phyloP scores from a whole-genome alignment of 2,888 invertebrate species.

The Thymelicus acteon region DNA sequence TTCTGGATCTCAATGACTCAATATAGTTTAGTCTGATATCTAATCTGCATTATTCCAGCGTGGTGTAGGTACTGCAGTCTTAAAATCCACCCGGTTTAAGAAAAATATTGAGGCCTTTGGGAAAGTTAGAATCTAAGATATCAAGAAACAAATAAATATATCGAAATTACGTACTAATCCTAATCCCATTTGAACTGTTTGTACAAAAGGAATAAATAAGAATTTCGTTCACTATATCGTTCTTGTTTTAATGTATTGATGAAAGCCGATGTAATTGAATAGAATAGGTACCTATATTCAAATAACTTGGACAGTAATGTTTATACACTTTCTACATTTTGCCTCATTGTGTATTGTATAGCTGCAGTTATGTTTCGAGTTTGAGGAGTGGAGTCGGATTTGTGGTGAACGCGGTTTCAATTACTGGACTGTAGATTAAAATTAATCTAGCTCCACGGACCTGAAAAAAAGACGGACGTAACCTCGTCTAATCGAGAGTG shows the following conservation, averaged over 20 bases:
- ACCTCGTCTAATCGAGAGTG: too few relatives aligned
- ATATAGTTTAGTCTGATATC: too few relatives aligned
- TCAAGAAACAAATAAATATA: not conserved
- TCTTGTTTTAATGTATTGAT: not conserved
- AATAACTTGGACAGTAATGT: not conserved
- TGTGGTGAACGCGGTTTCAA: not conserved
- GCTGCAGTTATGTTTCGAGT: not conserved
- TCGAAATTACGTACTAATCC: not conserved
- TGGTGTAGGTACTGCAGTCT: too few relatives aligned
- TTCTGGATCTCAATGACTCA: too few relatives aligned
- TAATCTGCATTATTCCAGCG: too few relatives aligned
- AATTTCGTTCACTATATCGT: not conserved
- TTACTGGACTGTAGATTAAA: not conserved
- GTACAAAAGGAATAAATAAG: not conserved
- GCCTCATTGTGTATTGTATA: too few relatives aligned
- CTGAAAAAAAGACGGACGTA: too few relatives aligned
- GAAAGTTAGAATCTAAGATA: not conserved
- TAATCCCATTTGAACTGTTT: not conserved
- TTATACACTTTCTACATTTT: too few relatives aligned
- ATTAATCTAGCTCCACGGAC: too few relatives aligned
- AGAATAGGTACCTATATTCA: not conserved
- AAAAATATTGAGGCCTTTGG: too few relatives aligned
- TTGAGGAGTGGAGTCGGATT: not conserved
- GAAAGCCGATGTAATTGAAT: not conserved
- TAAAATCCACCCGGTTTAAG: too few relatives aligned